Conservation (phyloP, 2,797 vertebrate genomes). For the Anableps anableps region DNA sequence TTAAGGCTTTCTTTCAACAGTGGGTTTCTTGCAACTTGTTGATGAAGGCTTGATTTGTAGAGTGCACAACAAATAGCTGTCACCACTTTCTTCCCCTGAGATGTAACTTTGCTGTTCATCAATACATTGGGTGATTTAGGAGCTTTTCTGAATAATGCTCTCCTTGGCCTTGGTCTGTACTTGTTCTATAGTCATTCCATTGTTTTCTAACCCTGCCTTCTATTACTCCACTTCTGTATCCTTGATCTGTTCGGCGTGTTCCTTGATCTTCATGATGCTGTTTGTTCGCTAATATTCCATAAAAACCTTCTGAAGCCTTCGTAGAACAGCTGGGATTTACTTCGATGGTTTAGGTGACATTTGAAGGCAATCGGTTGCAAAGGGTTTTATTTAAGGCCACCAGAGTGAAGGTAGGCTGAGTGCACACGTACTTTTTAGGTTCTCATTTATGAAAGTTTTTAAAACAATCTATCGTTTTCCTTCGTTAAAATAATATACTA, state of each 20-base stretch:
- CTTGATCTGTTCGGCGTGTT: background rate
- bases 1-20: background rate
- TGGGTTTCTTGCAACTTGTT: no score
- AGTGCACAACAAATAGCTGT: background rate
- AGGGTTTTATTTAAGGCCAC: background rate
- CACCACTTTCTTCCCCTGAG: background rate
- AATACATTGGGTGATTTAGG: background rate
- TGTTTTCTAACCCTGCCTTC: no score
- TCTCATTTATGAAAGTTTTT: no score
- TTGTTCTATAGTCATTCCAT: background rate
- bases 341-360: no score
- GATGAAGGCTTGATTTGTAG: no score
- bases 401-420: background rate
- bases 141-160: background rate
- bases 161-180: background rate
- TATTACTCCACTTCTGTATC: background rate
- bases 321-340: no score
- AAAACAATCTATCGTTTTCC: background rate
- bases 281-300: background rate
- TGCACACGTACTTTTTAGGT: no score
- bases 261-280: background rate
- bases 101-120: background rate
- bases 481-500: no score
- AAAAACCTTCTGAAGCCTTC: background rate
- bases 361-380: background rate